Conservation (phyloP, 2,113 vertebrate species). For the Lophotis ruficrista region DNA sequence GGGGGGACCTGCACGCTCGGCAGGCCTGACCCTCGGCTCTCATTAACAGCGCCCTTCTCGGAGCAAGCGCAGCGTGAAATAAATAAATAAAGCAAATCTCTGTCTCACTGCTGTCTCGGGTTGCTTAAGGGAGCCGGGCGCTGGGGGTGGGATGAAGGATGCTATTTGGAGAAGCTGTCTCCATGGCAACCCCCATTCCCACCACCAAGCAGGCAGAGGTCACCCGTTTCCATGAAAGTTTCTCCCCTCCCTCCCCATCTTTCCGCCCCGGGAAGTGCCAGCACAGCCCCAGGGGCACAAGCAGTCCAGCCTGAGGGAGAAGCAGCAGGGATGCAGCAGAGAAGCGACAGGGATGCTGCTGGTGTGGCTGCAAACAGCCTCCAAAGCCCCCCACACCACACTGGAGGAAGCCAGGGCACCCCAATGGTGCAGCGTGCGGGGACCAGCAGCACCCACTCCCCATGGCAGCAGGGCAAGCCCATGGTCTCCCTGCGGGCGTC, state of each 20-base stretch:
- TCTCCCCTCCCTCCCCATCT: neutral
- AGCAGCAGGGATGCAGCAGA: neutral
- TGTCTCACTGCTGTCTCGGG: slow-evolving; percentile 53
- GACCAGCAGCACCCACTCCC: neutral
- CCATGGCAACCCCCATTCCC: slow-evolving; percentile 69
- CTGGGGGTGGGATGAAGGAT: slow-evolving; percentile 42
- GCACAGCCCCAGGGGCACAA: neutral
- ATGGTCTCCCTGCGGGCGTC: accelerated
- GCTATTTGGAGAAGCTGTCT: slow-evolving; percentile 70
- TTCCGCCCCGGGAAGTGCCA: neutral
- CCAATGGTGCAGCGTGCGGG: accelerated
- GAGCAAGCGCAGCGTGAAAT: neutral
- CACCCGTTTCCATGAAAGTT: slow-evolving; percentile 66
- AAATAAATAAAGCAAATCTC: slow-evolving; percentile 48
- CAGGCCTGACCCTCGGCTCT: neutral
- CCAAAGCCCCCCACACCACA: accelerated
- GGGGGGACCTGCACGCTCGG: neutral
- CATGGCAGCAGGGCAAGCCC: neutral
- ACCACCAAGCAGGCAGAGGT: slow-evolving; percentile 57
- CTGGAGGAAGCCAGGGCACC: neutral
- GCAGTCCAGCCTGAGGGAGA: neutral
- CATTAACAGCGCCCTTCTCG: slow-evolving; percentile 18
- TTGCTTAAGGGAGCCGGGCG: slow-evolving; percentile 58
- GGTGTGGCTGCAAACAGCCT: accelerated
- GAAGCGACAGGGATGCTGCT: neutral